phyloP scores from a whole-genome alignment of 2,113 vertebrate species.

The Corythornis vintsioides region DNA sequence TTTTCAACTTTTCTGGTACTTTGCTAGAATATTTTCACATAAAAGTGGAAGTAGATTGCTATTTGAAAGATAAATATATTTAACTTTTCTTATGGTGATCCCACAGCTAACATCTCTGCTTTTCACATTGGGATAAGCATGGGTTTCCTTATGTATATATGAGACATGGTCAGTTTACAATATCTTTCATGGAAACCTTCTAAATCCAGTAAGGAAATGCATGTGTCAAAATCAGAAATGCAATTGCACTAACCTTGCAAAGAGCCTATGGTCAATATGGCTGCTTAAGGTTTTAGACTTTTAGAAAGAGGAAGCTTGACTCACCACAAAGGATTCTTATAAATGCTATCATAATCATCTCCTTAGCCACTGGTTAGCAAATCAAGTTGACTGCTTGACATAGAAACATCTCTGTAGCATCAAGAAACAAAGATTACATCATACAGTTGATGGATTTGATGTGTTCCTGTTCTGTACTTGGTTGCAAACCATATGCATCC shows the following conservation, averaged over 20 bases:
- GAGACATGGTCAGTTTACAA: neutral
- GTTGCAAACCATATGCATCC: neutral
- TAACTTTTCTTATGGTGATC: neutral
- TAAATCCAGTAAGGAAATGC: neutral
- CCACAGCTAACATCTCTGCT: neutral
- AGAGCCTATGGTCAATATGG: neutral
- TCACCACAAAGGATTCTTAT: neutral
- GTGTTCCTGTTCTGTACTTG: neutral
- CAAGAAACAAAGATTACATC: neutral
- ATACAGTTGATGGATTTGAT: neutral
- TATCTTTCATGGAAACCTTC: neutral
- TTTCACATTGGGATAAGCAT: neutral
- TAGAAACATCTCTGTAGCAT: constrained; percentile 1
- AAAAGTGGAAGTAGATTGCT: neutral
- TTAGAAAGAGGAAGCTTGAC: constrained; percentile 26
- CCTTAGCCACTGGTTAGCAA: neutral
- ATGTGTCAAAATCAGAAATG: neutral
- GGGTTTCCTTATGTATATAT: neutral
- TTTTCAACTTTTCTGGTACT: neutral
- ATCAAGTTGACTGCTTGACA: neutral
- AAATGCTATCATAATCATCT: constrained; percentile 37
- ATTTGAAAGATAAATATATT: neutral
- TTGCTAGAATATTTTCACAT: neutral
- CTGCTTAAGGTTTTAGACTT: constrained; percentile 23
- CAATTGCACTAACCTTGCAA: neutral